A percentile compares a stretch with the other conserved stretches of the same genome.
phyloP scores from a whole-genome alignment of 2,888 invertebrate genomes.

The Plagodis dolabraria region DNA sequence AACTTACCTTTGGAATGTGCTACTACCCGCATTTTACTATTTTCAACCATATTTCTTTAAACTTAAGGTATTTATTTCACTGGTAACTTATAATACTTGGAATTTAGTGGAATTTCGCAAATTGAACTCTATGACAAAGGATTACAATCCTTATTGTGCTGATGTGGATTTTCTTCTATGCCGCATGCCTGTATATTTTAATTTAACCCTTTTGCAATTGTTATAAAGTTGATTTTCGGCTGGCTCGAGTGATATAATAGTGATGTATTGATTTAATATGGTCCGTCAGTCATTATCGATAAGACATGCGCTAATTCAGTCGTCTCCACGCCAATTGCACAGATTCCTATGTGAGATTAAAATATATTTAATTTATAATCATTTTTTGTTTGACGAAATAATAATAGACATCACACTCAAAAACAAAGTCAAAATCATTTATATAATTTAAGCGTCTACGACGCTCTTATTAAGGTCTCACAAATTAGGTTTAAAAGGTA shows the following conservation, averaged over 20 bases:
- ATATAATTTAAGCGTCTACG: no score
- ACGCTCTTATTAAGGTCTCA: no score
- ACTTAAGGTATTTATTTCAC: constrained; percentile 42
- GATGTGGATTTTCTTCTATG: no score
- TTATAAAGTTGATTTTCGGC: constrained; percentile 37
- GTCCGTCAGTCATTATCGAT: constrained; percentile 70
- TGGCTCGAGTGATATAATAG: constrained; percentile 34
- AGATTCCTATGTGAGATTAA: constrained; percentile 28
- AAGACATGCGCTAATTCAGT: constrained; percentile 76
- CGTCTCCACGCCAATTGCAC: constrained; percentile 38
- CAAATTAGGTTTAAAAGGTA: no score
- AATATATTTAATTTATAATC: constrained; percentile 3
- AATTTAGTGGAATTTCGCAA: constrained; percentile 2
- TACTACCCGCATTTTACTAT: constrained; percentile 3
- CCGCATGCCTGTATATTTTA: no score
- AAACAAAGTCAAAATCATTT: no score
- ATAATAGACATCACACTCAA: no score
- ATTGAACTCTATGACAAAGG: constrained; percentile 1
- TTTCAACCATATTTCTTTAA: constrained; percentile 8
- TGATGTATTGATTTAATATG: constrained; percentile 60
- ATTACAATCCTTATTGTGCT: constrained; percentile 22
- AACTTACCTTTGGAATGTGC: constrained; percentile 30
- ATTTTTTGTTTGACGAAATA: no score
- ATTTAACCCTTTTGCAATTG: no score
- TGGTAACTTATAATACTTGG: constrained; percentile 12